Percentiles rank a stretch among this genome's conserved stretches.
phyloP scores from a whole-genome alignment of 2,888 invertebrate species.

The Drosophila lutescens region DNA sequence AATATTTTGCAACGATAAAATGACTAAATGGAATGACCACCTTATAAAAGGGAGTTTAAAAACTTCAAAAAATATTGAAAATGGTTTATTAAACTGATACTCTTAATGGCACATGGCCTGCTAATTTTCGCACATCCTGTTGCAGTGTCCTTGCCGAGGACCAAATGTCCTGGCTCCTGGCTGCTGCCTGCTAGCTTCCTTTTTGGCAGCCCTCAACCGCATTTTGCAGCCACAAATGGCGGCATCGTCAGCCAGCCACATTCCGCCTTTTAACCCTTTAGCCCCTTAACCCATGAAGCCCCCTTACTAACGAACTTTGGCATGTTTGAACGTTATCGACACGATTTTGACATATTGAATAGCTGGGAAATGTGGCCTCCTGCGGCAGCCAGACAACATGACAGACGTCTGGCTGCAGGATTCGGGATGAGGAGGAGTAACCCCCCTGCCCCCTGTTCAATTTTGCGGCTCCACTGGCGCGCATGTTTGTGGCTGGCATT shows the following conservation, averaged over 20 bases:
- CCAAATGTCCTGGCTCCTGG: constrained; percentile 2
- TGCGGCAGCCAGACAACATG: constrained; percentile 43
- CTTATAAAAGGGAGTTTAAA: background rate
- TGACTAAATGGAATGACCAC: too few species aligned
- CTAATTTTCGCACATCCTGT: constrained; percentile 4
- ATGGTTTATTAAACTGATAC: background rate
- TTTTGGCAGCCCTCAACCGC: constrained; percentile 35
- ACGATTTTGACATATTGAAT: constrained; percentile 81
- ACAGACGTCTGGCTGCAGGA: constrained; percentile 38
- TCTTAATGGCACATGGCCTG: background rate
- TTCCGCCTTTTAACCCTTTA: constrained; percentile 3
- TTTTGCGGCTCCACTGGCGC: constrained; percentile 46
- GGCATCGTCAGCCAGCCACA: constrained; percentile 36
- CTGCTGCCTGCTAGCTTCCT: background rate
- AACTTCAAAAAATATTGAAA: background rate
- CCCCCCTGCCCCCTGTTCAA: background rate
- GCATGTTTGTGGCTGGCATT: constrained; percentile 76
- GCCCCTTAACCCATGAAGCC: constrained; percentile 14
- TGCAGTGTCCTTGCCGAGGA: constrained; percentile 1
- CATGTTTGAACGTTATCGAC: constrained; percentile 76
- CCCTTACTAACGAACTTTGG: constrained; percentile 1
- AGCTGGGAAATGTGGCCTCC: constrained; percentile 73
- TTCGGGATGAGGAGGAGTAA: background rate
- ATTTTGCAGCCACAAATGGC: constrained; percentile 65
- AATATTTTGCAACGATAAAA: background rate